phyloP scores from a whole-genome alignment of 2,797 vertebrate genomes.

The Distichodus sexfasciatus region DNA sequence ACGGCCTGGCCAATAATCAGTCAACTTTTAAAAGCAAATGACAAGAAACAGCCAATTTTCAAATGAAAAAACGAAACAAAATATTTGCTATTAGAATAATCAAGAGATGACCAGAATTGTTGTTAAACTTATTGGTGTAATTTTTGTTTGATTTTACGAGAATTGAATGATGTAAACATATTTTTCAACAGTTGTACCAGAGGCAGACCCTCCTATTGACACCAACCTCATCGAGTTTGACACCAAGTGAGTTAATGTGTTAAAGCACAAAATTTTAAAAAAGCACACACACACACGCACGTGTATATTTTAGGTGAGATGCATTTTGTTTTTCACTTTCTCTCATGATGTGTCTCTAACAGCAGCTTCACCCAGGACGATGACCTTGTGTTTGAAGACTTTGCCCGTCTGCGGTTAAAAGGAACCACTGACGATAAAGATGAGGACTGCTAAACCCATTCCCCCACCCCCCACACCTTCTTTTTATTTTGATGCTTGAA shows the following conservation, averaged over 20 bases:
- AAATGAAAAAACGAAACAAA: too few relatives aligned
- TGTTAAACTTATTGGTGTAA: too few relatives aligned
- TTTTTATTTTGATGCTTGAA: too few relatives aligned
- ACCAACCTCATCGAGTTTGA: conserved; percentile 92
- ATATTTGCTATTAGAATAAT: too few relatives aligned
- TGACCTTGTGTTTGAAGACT: conserved; percentile 92
- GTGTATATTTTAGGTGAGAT: not conserved
- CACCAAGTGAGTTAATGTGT: conserved; percentile 82
- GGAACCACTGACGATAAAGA: conserved; percentile 85
- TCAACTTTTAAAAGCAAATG: too few relatives aligned
- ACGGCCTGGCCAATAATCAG: too few relatives aligned
- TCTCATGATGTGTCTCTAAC: conserved; percentile 6
- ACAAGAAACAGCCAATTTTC: too few relatives aligned
- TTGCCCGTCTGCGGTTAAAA: conserved; percentile 87
- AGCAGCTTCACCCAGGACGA: conserved; percentile 84
- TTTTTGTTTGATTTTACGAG: too few relatives aligned
- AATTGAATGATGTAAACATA: not conserved
- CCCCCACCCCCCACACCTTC: not conserved
- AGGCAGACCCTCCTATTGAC: conserved; percentile 81
- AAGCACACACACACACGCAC: not conserved
- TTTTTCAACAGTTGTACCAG: conserved; percentile 73
- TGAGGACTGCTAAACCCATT: conserved; percentile 80
- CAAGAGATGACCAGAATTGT: too few relatives aligned
- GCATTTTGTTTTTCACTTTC: not conserved
- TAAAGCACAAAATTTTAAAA: not conserved